These are phyloP conservation scores for Rhinophrynus dorsalis DNA, from an alignment of 2,797 vertebrate species.

Conservation along the genomic window DNA sequence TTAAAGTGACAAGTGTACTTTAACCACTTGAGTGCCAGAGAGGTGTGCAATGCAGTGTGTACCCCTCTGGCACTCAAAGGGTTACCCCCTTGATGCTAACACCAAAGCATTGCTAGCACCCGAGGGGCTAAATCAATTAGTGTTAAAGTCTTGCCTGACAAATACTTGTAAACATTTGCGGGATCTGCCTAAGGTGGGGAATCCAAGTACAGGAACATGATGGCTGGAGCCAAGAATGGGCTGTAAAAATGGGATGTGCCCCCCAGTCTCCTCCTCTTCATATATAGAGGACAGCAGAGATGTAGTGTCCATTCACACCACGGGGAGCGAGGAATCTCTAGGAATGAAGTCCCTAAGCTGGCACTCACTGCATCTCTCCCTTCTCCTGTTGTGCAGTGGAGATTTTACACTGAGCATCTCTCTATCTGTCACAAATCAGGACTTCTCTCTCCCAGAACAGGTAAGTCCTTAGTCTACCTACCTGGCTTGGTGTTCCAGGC, in stretches of 20 bases:
- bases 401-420: background rate
- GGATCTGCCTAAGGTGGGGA: conserved; percentile 4
- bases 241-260: background rate
- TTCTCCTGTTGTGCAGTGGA: conserved; percentile 2
- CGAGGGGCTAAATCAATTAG: background rate
- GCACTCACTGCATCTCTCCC: background rate
- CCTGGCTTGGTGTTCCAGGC: too few species aligned
- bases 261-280: conserved; percentile 5
- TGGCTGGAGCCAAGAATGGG: conserved; percentile 18
- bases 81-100: too few species aligned
- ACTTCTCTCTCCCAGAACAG: background rate
- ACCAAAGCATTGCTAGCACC: too few species aligned
- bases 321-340: background rate
- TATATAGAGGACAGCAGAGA: conserved; percentile 14
- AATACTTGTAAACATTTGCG: conserved; percentile 30
- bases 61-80: too few species aligned
- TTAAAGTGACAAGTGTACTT: too few species aligned
- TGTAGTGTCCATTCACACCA: conserved; percentile 2
- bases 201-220: conserved; percentile 3
- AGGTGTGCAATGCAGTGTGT: too few species aligned
- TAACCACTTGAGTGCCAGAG: too few species aligned
- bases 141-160: background rate
- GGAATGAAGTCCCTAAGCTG: conserved; percentile 17
- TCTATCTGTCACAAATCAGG: background rate
- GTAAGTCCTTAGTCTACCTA: conserved; percentile 12